These are phyloP conservation scores for Etheostoma nigrum DNA, from an alignment of 2,797 vertebrate species.

Conservation along the genomic window DNA sequence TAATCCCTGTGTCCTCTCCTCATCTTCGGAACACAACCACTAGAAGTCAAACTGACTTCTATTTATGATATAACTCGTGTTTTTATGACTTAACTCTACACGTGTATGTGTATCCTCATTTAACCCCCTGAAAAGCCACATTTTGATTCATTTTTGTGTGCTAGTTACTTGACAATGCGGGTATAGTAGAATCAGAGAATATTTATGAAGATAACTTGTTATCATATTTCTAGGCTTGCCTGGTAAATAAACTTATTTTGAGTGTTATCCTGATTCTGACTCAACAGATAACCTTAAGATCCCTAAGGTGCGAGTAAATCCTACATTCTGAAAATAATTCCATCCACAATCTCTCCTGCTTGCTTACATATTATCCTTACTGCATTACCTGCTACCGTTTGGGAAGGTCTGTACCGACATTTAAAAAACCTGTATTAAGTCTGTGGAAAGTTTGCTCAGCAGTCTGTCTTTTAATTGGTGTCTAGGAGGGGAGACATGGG, in stretches of 20 bases:
- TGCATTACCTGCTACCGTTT: not conserved
- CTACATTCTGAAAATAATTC: conserved; percentile 8
- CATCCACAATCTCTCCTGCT: not conserved
- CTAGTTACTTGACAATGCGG: not conserved
- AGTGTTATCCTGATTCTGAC: conserved; percentile 1
- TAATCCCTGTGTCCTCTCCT: conserved; percentile 30
- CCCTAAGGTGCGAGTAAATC: conserved; percentile 4
- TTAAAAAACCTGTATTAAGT: conserved; percentile 16
- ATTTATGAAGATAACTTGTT: conserved; percentile 4
- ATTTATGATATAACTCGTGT: not conserved
- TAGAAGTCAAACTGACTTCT: conserved; percentile 9
- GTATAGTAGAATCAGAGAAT: not conserved
- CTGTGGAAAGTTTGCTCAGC: conserved; percentile 13
- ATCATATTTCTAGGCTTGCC: not conserved
- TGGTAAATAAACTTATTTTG: not conserved
- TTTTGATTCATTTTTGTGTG: conserved; percentile 4
- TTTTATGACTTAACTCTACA: not conserved
- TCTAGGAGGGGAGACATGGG: conserved; percentile 1
- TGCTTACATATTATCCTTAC: conserved; percentile 4
- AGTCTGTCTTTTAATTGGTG: not conserved
- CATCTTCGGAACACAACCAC: conserved; percentile 26
- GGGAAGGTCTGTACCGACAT: not conserved
- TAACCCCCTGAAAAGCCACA: not conserved
- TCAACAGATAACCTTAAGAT: conserved; percentile 1
- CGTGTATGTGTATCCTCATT: not conserved